Evolutionary conservation across 2,113 vertebrate species (phyloP).

Genomic region (Mystacornis crossleyi): DNA sequence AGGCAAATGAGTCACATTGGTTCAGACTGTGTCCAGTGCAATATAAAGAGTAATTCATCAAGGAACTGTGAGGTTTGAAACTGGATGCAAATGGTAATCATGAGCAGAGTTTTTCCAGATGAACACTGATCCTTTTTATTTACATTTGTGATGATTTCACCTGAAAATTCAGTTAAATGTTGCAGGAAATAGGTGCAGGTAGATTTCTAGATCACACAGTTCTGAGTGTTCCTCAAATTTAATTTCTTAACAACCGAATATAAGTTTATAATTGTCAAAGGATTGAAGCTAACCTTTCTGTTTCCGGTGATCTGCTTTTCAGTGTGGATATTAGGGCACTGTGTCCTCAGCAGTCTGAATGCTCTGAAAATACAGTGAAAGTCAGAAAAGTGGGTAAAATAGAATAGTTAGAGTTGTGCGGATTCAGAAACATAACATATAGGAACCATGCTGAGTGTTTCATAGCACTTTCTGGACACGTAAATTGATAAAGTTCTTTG

Average conservation of each 20-base stretch:
- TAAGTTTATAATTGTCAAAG: background rate
- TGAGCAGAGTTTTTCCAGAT: background rate
- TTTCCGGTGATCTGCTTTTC: background rate
- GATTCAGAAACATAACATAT: background rate
- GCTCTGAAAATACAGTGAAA: background rate
- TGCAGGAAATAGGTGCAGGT: background rate
- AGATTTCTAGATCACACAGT: background rate
- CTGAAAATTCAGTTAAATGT: background rate
- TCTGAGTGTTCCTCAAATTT: background rate
- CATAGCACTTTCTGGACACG: background rate
- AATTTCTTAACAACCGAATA: background rate
- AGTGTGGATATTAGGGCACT: background rate
- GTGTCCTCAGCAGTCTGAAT: background rate
- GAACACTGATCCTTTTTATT: background rate
- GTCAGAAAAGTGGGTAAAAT: background rate
- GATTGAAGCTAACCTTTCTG: background rate
- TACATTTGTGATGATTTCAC: background rate
- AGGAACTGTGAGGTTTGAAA: background rate
- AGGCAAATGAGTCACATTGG: background rate
- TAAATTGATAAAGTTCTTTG: background rate
- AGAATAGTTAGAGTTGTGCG: background rate
- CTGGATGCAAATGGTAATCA: background rate
- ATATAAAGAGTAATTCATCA: constrained; percentile 4
- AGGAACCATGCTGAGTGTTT: background rate
- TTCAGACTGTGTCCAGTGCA: background rate